phyloP scores from a whole-genome alignment of 1,140 invertebrate species.

The Steinernema feltiae region DNA sequence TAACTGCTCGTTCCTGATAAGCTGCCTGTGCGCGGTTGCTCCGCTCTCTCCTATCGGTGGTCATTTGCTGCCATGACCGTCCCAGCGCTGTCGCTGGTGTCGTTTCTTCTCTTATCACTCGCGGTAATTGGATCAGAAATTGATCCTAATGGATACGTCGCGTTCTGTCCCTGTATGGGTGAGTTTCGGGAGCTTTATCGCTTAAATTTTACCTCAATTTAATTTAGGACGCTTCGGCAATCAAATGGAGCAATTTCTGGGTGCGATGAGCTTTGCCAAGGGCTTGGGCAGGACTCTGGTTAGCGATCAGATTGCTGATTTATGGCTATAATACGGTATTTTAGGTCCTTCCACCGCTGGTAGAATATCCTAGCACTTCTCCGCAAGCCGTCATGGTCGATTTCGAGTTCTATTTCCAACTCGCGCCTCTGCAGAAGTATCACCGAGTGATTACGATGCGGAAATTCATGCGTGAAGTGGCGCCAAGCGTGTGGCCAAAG shows the following conservation, averaged over 20 bases:
- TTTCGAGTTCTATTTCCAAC: slow-evolving; percentile 82
- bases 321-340: slow-evolving; percentile 45
- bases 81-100: not conserved
- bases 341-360: slow-evolving; percentile 28
- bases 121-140: slow-evolving; percentile 37
- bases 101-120: not conserved
- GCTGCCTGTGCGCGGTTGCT: not conserved
- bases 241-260: slow-evolving; percentile 51
- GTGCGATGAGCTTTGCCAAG: slow-evolving; percentile 41
- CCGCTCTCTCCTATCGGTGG: not conserved
- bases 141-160: slow-evolving; percentile 70
- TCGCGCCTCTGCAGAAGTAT: slow-evolving; percentile 70
- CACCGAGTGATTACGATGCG: slow-evolving; percentile 86
- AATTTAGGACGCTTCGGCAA: slow-evolving; percentile 54
- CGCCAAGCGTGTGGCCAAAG: slow-evolving; percentile 76
- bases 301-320: slow-evolving; percentile 66
- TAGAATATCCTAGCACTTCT: slow-evolving; percentile 36
- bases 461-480: slow-evolving; percentile 76
- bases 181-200: slow-evolving; percentile 59
- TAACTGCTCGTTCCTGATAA: no score
- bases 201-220: slow-evolving; percentile 65
- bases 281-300: slow-evolving; percentile 60
- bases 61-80: not conserved
- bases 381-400: slow-evolving; percentile 70
- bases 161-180: slow-evolving; percentile 91